Conservation (phyloP, 2,797 vertebrate species). For the Enteromius thamalakanensis region DNA sequence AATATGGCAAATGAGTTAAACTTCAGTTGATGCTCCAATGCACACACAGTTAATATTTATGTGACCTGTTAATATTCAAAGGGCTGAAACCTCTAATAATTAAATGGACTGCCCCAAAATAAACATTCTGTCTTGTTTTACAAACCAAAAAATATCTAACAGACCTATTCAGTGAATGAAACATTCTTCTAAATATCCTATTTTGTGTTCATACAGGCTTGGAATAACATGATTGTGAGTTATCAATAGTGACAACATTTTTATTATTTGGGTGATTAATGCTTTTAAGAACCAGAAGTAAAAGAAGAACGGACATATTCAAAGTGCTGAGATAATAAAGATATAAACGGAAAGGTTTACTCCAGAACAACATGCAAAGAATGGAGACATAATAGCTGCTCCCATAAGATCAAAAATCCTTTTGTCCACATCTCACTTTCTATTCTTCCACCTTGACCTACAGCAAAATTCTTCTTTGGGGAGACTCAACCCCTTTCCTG, state of each 20-base stretch:
- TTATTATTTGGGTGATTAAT: background rate
- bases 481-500: conserved; percentile 37
- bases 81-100: background rate
- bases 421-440: conserved; percentile 7
- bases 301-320: background rate
- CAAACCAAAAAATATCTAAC: background rate
- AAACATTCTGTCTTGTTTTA: background rate
- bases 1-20: background rate
- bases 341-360: background rate
- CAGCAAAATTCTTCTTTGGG: conserved; percentile 14
- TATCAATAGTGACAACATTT: background rate
- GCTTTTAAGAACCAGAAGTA: background rate
- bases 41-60: conserved; percentile 31
- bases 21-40: conserved; percentile 25
- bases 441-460: background rate
- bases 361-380: background rate
- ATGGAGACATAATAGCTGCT: conserved; percentile 60
- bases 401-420: conserved; percentile 37
- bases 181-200: background rate
- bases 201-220: background rate
- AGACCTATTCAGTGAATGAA: background rate
- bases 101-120: background rate
- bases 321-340: background rate
- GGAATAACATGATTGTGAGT: background rate
- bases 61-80: background rate